Evolutionary conservation across 2,888 invertebrate genomes (phyloP).

Genomic region (Diplazon laetatorius): DNA sequence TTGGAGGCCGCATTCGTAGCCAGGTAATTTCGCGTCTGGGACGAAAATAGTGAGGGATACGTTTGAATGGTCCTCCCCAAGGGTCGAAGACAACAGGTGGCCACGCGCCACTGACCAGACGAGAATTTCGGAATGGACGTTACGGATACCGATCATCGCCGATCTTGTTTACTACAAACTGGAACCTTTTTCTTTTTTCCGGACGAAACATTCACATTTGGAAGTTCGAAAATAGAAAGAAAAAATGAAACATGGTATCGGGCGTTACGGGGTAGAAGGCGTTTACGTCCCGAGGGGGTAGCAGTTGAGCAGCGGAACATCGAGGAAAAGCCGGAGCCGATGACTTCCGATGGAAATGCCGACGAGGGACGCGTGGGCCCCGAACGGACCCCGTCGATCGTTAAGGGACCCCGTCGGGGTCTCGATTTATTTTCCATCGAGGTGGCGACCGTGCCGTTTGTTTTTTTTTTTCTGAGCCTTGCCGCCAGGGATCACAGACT

Average conservation of each 20-base stretch:
- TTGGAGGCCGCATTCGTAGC: slow-evolving; percentile 1
- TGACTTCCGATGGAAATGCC: slow-evolving; percentile 38
- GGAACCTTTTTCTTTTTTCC: slow-evolving; percentile 1
- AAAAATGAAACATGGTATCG: slow-evolving; percentile 27
- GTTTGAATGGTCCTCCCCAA: neutral
- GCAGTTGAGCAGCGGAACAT: slow-evolving; percentile 5
- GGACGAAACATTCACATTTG: slow-evolving; percentile 35
- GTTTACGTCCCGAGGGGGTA: slow-evolving; percentile 30
- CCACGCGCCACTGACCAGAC: slow-evolving; percentile 51
- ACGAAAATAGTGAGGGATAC: slow-evolving; percentile 9
- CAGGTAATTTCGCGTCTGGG: slow-evolving; percentile 33
- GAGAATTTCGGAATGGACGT: neutral
- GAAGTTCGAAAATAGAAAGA: neutral
- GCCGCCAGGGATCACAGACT: slow-evolving; percentile 32
- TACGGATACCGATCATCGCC: neutral
- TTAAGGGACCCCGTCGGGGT: slow-evolving; percentile 49
- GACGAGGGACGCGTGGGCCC: slow-evolving; percentile 9
- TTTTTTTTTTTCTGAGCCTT: slow-evolving; percentile 68
- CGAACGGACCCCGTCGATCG: slow-evolving; percentile 34
- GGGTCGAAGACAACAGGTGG: slow-evolving; percentile 46
- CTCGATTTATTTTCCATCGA: slow-evolving; percentile 74
- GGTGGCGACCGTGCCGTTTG: slow-evolving; percentile 69
- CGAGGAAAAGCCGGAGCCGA: neutral
- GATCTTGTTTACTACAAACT: slow-evolving; percentile 6
- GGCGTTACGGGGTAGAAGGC: slow-evolving; percentile 10